Conservation (phyloP, 2,113 vertebrate genomes). For the Cynocephalus volans region DNA sequence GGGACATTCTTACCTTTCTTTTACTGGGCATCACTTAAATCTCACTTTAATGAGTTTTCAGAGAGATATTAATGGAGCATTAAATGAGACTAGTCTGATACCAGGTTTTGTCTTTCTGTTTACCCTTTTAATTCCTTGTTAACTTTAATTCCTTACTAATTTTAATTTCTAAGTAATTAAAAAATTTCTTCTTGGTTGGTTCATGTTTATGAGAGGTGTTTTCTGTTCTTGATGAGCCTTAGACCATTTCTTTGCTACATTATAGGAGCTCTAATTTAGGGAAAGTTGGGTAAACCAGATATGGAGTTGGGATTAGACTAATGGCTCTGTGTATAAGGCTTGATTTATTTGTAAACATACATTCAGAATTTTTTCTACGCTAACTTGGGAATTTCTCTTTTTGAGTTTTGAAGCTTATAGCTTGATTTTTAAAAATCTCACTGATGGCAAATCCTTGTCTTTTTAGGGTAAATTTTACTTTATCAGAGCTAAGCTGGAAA, state of each 20-base stretch:
- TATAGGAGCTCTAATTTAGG: not conserved
- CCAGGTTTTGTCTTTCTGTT: not conserved
- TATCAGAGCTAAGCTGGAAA: constrained; percentile 50
- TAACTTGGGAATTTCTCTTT: constrained; percentile 3
- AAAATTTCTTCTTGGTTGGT: constrained; percentile 55
- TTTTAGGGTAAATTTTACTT: constrained; percentile 58
- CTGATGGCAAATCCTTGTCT: constrained; percentile 2
- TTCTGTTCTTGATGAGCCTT: constrained; percentile 51
- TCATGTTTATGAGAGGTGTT: constrained; percentile 59
- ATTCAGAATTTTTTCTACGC: not conserved
- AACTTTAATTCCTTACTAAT: constrained; percentile 60
- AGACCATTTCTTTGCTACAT: constrained; percentile 21
- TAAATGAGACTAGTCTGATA: constrained; percentile 40
- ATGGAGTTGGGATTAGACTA: constrained; percentile 29
- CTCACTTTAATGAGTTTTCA: constrained; percentile 60
- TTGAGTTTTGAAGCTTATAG: constrained; percentile 35
- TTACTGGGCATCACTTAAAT: constrained; percentile 51
- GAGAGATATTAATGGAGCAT: constrained; percentile 26
- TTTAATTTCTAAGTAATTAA: constrained; percentile 70
- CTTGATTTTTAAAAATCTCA: constrained; percentile 37
- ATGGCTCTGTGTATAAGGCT: not conserved
- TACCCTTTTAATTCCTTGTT: constrained; percentile 24
- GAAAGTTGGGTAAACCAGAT: constrained; percentile 20
- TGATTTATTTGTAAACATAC: constrained; percentile 55
- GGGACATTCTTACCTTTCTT: not conserved